Evolutionary conservation across 1,140 invertebrate genomes (phyloP), one percentile per base, ranked within the genome.

Genomic region (Anastrepha ludens): DNA sequence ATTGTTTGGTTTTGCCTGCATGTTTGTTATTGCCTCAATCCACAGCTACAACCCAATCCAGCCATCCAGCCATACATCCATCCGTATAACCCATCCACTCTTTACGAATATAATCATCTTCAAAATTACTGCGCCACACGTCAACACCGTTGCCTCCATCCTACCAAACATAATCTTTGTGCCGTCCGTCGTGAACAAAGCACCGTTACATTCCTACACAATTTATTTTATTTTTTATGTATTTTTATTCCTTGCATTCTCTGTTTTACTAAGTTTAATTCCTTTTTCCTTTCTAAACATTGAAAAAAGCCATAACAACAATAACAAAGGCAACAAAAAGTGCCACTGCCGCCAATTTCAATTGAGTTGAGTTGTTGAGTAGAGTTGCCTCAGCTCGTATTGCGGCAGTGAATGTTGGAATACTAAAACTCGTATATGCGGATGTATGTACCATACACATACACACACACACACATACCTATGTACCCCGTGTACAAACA

Each of bases 341-440:
- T 81, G 47, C 74, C 47, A 58, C n/a, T 55, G 74, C 41, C 74
- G 74, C 47, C 74, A 55, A 81, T 81, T 81, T 55, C 74, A 81
- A 9, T 81, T 81, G 7, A 55, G 60, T 17, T 62, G 60, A 62
- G 50, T 11, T 62, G 17, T 81, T 81, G 47, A 81, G 74, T 81
- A 20, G 44, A 81, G 7, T 55, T 81, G 74, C 74, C 11, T 81
- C 47, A 55, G 55, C 74, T 55, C 15, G 70, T 74, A 81, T 55
- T 55, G 74, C 13, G 70, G 47, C 74, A 29, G n/a, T 55, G n/a
- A 62, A 11, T n/a, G 60, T 62, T 62, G 60, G 50, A 55, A 55
- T 11, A 62, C 60, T 15, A 4, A 62, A 62, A 62, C 60, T 62
- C 15, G n/a, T 9, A 62, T 13, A 62, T 15, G 15, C 60, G 15